Base-by-base conservation (phyloP, 2,888 invertebrate genomes). In the Acronicta leporina region DNA sequence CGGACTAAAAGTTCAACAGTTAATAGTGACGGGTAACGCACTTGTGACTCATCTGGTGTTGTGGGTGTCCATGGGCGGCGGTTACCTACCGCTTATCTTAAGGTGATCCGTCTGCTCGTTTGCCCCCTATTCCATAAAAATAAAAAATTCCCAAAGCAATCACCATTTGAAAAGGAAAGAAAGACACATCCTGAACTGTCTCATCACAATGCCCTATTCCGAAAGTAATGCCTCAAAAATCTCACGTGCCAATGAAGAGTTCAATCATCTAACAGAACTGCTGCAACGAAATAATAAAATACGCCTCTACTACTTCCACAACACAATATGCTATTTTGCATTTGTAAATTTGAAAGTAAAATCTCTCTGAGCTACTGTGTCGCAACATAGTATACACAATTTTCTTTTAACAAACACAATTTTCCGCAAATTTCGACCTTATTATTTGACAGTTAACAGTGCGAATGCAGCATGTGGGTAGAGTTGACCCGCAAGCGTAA, bases 271-370 rank as follows among this genome's bases (percentile, higher is more conserved):
- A 84, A 77, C 77, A 74, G 74, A 81, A 79, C 78, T 73, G 81
- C 80, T 79, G 82, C 85, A 76, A 74, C 87, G 80, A 84, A 86
- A 89, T 87, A 89, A 90, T 89, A 91, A 87, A 90, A 85, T 79
- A 71, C 79, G 58, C 66, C 68, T 73, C 56, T 58, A 81, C 84
- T 77, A 81, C 87, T 83, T 76, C 81, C 77, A 68, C 81, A 89
- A 90, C 83, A 92, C 94, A 93, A 94, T 93, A 87, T 88, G 88
- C 92, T 88, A 90, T 94, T 92, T 88, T 86, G 85, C 87, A 87
- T 89, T 86, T 90, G 88, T 85, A 84, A 88, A 90, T 91, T 91
- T 87, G 86, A 90, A 90, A 90, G 90, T 90, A 89, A 90, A 91
- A 89, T 90, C 84, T 82, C 81, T 79, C 59, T 84, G 81, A 77